These are phyloP conservation scores for Tachysurus vachellii DNA, from an alignment of 2,113 vertebrate genomes.

Conservation along the genomic window DNA sequence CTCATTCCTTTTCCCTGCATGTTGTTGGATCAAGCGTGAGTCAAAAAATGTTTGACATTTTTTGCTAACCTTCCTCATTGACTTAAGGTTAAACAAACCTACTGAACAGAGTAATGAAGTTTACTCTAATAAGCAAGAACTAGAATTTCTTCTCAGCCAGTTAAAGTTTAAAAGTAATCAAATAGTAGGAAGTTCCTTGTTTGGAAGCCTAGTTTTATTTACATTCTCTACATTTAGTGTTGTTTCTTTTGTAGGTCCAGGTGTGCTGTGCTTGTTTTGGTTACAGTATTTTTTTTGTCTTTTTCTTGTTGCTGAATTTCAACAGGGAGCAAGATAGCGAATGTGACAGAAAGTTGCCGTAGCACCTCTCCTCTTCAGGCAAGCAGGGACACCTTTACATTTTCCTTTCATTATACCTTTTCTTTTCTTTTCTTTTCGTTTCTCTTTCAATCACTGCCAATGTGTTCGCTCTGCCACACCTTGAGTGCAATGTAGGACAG, in stretches of 20 bases:
- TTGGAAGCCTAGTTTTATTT: constrained; percentile 41
- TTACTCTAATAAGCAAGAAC: constrained; percentile 47
- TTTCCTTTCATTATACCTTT: background rate
- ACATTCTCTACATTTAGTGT: background rate
- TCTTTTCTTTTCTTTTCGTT: background rate
- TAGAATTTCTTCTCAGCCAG: constrained; percentile 65
- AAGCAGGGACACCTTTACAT: background rate
- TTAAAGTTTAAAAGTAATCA: constrained; percentile 76
- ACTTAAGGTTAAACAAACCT: constrained; percentile 24
- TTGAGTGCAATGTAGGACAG: background rate
- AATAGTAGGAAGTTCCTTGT: constrained; percentile 55
- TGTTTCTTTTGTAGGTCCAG: background rate
- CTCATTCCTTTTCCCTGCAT: constrained; percentile 7
- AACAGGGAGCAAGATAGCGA: background rate
- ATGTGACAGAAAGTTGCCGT: background rate
- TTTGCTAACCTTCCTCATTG: background rate
- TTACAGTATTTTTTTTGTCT: background rate
- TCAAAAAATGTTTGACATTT: constrained; percentile 37
- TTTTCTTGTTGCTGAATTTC: background rate
- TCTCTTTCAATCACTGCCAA: background rate
- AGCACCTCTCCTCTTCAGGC: background rate
- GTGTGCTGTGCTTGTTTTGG: background rate
- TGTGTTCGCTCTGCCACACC: background rate
- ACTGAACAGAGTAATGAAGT: constrained; percentile 41
- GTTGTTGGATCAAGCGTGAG: constrained; percentile 5